A percentile compares a stretch with the other conserved stretches of the same genome.
phyloP scores from a whole-genome alignment of 2,113 vertebrate genomes.

The Xenus cinereus region DNA sequence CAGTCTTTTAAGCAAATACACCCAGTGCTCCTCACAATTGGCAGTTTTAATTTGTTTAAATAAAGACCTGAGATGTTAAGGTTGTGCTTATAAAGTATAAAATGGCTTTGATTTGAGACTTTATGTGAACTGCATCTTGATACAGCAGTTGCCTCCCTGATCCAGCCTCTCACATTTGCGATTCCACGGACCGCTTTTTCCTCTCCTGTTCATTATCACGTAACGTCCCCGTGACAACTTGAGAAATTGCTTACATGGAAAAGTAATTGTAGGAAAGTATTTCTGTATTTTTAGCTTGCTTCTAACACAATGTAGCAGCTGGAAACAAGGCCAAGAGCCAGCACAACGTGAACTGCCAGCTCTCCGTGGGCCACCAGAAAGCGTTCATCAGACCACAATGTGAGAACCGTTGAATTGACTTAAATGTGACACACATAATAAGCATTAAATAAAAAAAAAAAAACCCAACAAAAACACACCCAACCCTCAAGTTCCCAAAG shows the following conservation, averaged over 20 bases:
- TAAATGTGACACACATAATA: constrained; percentile 1
- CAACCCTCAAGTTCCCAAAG: neutral
- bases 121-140: neutral
- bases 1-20: neutral
- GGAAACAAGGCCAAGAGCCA: constrained; percentile 55
- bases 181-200: constrained; percentile 1
- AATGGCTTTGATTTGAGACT: neutral
- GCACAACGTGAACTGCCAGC: constrained; percentile 11
- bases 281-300: constrained; percentile 63
- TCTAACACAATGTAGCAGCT: constrained; percentile 56
- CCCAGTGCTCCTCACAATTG: neutral
- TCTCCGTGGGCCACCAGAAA: constrained; percentile 54
- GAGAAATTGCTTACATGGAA: constrained; percentile 49
- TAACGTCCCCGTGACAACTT: neutral
- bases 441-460: neutral
- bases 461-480: no score
- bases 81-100: neutral
- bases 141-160: neutral
- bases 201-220: neutral
- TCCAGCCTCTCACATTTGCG: neutral
- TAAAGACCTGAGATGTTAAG: neutral
- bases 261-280: constrained; percentile 40
- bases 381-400: constrained; percentile 32
- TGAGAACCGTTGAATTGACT: constrained; percentile 15
- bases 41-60: neutral